Conservation (phyloP, 2,113 vertebrate genomes). For the Gavia stellata region DNA sequence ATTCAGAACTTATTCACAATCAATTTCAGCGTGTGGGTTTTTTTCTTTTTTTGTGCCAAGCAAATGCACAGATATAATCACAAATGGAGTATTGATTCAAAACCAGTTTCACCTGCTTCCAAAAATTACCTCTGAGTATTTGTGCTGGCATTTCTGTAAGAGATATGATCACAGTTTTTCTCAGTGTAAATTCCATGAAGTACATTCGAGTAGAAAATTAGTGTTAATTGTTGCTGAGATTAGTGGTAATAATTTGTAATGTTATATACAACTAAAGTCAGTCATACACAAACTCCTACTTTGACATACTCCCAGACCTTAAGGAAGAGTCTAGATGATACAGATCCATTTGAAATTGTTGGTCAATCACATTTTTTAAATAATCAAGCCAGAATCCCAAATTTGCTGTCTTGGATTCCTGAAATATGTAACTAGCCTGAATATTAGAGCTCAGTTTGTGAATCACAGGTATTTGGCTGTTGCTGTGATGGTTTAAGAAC, state of each 20-base stretch:
- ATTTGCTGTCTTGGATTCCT: neutral
- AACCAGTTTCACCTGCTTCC: neutral
- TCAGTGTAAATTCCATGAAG: neutral
- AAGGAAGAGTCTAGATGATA: neutral
- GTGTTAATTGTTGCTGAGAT: neutral
- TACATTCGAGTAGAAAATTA: neutral
- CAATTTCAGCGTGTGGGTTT: neutral
- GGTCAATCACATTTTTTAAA: neutral
- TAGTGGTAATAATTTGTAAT: neutral
- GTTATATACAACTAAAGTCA: neutral
- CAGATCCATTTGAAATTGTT: neutral
- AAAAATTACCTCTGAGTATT: neutral
- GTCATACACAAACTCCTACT: neutral
- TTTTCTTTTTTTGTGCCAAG: neutral
- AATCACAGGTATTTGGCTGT: neutral
- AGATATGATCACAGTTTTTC: neutral
- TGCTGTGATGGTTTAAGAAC: neutral
- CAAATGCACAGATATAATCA: neutral
- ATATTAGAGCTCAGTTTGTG: neutral
- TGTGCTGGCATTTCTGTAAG: neutral
- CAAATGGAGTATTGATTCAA: neutral
- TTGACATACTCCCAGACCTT: neutral
- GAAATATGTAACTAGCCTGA: neutral
- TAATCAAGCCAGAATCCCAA: neutral
- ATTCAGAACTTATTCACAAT: neutral